phyloP scores from a whole-genome alignment of 92 coral and sea anemone species.

The Muricea muricata region DNA sequence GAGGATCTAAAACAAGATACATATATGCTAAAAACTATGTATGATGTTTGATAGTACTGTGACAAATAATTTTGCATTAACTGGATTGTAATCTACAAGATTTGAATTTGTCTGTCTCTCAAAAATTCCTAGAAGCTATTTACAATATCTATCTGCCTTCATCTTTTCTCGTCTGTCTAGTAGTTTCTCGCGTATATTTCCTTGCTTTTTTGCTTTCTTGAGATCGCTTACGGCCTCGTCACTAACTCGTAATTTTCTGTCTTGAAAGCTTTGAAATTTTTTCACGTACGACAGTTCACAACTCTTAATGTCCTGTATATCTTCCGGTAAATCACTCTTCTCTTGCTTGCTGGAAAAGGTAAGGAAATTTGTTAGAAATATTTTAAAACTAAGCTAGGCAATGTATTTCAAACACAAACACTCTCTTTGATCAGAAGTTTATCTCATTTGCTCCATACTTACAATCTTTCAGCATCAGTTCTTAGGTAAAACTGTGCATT shows the following conservation, averaged over 20 bases:
- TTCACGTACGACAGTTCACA: conserved; percentile 92
- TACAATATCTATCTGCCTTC: conserved; percentile 98
- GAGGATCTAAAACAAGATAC: too few species aligned
- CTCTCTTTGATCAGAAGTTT: too few species aligned
- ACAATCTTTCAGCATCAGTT: conserved; percentile 82
- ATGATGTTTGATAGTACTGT: too few species aligned
- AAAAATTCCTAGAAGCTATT: conserved; percentile 52
- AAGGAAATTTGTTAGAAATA: not conserved
- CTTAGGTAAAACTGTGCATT: conserved; percentile 83
- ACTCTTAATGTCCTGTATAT: conserved; percentile 74
- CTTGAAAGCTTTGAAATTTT: conserved; percentile 98
- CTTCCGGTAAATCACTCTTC: conserved; percentile 78
- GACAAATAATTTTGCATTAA: too few species aligned
- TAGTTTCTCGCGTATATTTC: conserved; percentile 90
- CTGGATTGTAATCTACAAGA: too few species aligned
- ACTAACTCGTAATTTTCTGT: conserved; percentile 80
- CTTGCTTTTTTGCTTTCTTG: conserved; percentile 79
- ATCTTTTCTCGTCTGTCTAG: conserved; percentile 93
- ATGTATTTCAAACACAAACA: not conserved
- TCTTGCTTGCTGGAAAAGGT: conserved; percentile 67
- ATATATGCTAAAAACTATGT: too few species aligned
- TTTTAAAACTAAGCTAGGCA: too few species aligned
- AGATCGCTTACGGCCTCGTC: conserved; percentile 76
- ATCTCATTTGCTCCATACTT: not conserved
- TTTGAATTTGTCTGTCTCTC: too few species aligned